Conservation (phyloP, 2,888 invertebrate genomes). For the Hypercompe scribonia region DNA sequence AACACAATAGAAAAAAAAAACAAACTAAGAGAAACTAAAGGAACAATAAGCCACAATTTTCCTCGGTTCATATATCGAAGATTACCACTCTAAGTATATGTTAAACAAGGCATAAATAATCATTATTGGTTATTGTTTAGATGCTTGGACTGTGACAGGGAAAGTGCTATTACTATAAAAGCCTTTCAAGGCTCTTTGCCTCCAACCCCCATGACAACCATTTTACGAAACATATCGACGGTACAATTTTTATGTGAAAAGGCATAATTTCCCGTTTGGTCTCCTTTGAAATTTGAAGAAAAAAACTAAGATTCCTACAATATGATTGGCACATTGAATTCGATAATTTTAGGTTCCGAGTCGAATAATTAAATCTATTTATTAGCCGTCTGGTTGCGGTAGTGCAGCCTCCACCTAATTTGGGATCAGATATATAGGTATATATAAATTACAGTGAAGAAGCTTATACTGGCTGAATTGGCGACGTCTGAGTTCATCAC, state of each 20-base stretch:
- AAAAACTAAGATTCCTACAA: too few species aligned
- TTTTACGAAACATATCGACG: slow-evolving; percentile 37
- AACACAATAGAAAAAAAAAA: not conserved
- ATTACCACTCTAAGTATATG: slow-evolving; percentile 36
- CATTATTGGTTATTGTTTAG: slow-evolving; percentile 44
- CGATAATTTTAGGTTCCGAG: too few species aligned
- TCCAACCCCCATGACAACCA: slow-evolving; percentile 30
- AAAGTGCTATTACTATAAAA: slow-evolving; percentile 37
- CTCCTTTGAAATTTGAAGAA: not conserved
- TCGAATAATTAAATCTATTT: too few species aligned
- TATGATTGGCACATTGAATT: too few species aligned
- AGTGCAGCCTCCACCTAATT: not conserved
- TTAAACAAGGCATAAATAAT: slow-evolving; percentile 51
- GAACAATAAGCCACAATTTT: slow-evolving; percentile 34
- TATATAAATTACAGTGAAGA: too few species aligned
- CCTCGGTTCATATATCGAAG: slow-evolving; percentile 46
- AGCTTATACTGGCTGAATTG: too few species aligned
- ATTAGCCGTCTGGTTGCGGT: not conserved
- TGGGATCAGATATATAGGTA: not conserved
- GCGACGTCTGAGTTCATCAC: too few species aligned
- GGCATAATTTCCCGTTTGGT: not conserved
- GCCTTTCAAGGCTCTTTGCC: slow-evolving; percentile 32
- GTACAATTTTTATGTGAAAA: slow-evolving; percentile 15
- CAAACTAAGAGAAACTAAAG: not conserved
- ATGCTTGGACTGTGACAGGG: slow-evolving; percentile 31